phyloP scores from a whole-genome alignment of 2,797 vertebrate genomes.

The Menidia menidia region DNA sequence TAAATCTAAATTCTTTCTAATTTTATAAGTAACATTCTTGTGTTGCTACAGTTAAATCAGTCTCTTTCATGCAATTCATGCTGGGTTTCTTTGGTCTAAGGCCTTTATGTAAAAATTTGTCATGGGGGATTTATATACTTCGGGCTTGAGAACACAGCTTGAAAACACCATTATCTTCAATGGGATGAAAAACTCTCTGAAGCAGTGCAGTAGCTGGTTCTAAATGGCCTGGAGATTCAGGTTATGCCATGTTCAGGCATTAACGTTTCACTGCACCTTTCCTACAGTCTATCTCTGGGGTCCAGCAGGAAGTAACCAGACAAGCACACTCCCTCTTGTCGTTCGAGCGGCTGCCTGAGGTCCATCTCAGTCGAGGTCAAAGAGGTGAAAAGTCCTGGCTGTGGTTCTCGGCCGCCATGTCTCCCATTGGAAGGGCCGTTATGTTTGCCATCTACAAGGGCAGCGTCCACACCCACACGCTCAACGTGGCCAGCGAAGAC shows the following conservation, averaged over 20 bases:
- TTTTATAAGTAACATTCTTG: constrained; percentile 39
- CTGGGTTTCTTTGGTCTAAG: constrained; percentile 33
- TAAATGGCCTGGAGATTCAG: constrained; percentile 70
- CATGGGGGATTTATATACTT: constrained; percentile 65
- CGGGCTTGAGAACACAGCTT: constrained; percentile 63
- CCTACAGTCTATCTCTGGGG: constrained; percentile 94
- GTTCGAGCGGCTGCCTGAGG: constrained; percentile 93
- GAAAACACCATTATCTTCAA: constrained; percentile 73
- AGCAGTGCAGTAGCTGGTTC: constrained; percentile 66
- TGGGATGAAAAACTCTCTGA: constrained; percentile 60
- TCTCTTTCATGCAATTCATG: constrained; percentile 56
- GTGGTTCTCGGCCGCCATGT: constrained; percentile 95
- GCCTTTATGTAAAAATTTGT: constrained; percentile 59
- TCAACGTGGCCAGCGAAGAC: constrained; percentile 97
- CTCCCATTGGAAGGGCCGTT: constrained; percentile 94
- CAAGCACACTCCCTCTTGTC: constrained; percentile 94
- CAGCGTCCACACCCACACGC: constrained; percentile 92
- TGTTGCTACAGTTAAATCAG: constrained; percentile 34
- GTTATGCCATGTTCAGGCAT: constrained; percentile 75
- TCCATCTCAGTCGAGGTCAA: constrained; percentile 87
- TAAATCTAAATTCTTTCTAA: constrained; percentile 39
- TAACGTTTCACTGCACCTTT: constrained; percentile 79
- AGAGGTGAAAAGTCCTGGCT: constrained; percentile 92
- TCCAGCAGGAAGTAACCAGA: constrained; percentile 95
- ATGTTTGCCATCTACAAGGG: constrained; percentile 97